Conservation (phyloP, 64 coral and sea anemone genomes). For the Stichodactyla mertensii region DNA sequence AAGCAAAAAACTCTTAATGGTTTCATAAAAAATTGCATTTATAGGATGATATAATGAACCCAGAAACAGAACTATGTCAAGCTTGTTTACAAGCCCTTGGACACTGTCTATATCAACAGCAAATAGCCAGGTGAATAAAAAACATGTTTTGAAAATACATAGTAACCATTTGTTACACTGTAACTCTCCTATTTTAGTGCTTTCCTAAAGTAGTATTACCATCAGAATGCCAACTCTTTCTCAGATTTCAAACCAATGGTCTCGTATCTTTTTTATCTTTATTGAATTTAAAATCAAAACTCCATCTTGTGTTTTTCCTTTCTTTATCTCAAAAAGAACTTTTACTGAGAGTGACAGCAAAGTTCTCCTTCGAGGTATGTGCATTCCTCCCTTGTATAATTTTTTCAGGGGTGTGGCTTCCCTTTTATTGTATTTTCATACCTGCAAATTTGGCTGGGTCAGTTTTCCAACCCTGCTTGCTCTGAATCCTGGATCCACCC, state of each 20-base stretch:
- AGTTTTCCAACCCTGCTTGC: too few relatives aligned
- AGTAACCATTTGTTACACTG: too few relatives aligned
- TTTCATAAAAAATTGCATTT: not conserved
- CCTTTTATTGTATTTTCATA: too few relatives aligned
- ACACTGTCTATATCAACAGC: conserved; percentile 84
- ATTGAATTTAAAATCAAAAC: not conserved
- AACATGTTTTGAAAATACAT: not conserved
- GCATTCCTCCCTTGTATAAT: not conserved
- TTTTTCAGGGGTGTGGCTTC: too few relatives aligned
- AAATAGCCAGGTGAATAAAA: conserved; percentile 71
- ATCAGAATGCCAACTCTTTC: too few relatives aligned
- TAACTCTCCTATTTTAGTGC: too few relatives aligned
- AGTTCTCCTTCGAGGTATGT: conserved; percentile 37
- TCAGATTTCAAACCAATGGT: too few relatives aligned
- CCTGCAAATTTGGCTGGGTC: too few relatives aligned
- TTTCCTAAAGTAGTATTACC: too few relatives aligned
- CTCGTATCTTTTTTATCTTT: too few relatives aligned
- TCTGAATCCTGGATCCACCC: too few relatives aligned
- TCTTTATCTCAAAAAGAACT: not conserved
- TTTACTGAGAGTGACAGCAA: conserved; percentile 18
- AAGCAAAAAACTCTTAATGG: too few relatives aligned
- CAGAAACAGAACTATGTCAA: conserved; percentile 69
- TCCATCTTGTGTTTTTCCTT: not conserved
- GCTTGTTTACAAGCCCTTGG: conserved; percentile 91
- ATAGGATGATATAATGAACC: not conserved